These are phyloP conservation scores for Auanema freiburgensis DNA, from an alignment of 2,888 invertebrate species.

Conservation along the genomic window DNA sequence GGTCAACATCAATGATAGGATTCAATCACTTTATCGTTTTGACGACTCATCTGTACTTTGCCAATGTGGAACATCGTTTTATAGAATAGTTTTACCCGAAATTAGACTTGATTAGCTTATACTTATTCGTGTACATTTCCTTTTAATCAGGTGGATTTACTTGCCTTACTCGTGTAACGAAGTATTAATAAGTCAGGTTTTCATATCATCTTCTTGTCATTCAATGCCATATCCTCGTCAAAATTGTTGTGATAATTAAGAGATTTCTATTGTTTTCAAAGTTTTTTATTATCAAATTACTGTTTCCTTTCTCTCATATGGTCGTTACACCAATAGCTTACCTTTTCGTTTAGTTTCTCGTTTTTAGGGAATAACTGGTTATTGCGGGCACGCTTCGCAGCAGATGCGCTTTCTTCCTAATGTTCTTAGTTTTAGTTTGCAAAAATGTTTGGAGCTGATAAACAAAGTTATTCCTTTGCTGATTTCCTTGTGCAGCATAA, in stretches of 20 bases:
- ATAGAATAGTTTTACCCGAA: constrained; percentile 11
- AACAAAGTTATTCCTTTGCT: constrained; percentile 31
- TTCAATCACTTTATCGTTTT: constrained; percentile 40
- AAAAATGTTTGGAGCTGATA: constrained; percentile 20
- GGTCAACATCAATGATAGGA: constrained; percentile 39
- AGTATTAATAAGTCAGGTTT: too few relatives aligned
- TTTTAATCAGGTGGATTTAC: neutral
- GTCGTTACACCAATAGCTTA: neutral
- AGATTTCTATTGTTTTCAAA: too few relatives aligned
- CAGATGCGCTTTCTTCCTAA: too few relatives aligned
- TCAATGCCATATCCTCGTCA: too few relatives aligned
- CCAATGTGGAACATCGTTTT: constrained; percentile 41
- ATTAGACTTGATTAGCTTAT: constrained; percentile 5
- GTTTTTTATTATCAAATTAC: too few relatives aligned
- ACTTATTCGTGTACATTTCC: neutral
- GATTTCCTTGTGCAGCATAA: constrained; percentile 48
- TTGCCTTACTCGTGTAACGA: neutral
- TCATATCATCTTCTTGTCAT: too few relatives aligned
- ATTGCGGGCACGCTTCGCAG: neutral
- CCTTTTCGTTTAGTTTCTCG: constrained; percentile 2
- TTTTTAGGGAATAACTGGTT: neutral
- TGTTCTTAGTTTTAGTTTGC: neutral
- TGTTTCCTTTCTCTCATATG: too few relatives aligned
- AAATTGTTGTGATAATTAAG: too few relatives aligned
- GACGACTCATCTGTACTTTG: constrained; percentile 41